These are phyloP conservation scores for Pterostichus madidus DNA, from an alignment of 2,888 invertebrate species.

Conservation along the genomic window DNA sequence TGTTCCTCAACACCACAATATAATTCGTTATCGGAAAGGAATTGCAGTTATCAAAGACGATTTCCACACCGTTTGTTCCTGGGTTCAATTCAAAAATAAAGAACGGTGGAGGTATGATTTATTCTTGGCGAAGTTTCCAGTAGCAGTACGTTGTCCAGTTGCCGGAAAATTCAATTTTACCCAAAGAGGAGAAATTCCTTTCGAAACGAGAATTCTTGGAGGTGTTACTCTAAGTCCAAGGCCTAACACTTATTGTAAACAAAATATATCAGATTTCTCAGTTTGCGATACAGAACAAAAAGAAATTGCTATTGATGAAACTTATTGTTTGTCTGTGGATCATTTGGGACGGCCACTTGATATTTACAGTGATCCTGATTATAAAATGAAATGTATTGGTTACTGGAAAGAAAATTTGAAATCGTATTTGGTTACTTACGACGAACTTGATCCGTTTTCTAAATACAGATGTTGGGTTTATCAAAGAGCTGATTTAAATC, in stretches of 20 bases:
- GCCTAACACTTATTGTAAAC: constrained; percentile 94
- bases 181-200: constrained; percentile 93
- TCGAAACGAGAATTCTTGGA: constrained; percentile 95
- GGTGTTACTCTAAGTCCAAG: constrained; percentile 96
- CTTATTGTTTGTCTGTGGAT: constrained; percentile 97
- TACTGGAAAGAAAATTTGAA: constrained; percentile 99
- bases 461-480: constrained; percentile 99
- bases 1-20: constrained; percentile 95
- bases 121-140: constrained; percentile 91
- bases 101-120: constrained; percentile 93
- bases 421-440: constrained; percentile 97
- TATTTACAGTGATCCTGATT: constrained; percentile 97
- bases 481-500: constrained; percentile 95
- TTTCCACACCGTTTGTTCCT: constrained; percentile 95
- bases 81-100: constrained; percentile 93
- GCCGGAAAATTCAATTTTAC: constrained; percentile 98
- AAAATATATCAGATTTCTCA: constrained; percentile 96
- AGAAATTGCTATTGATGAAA: constrained; percentile 95
- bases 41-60: constrained; percentile 93
- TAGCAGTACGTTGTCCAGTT: constrained; percentile 95
- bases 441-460: constrained; percentile 96
- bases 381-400: constrained; percentile 97
- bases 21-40: constrained; percentile 94
- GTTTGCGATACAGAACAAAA: constrained; percentile 98
- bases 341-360: constrained; percentile 96